Percentiles rank a stretch among this genome's conserved stretches.
phyloP scores from a whole-genome alignment of 2,797 vertebrate genomes.

The Gephyroberyx darwinii region DNA sequence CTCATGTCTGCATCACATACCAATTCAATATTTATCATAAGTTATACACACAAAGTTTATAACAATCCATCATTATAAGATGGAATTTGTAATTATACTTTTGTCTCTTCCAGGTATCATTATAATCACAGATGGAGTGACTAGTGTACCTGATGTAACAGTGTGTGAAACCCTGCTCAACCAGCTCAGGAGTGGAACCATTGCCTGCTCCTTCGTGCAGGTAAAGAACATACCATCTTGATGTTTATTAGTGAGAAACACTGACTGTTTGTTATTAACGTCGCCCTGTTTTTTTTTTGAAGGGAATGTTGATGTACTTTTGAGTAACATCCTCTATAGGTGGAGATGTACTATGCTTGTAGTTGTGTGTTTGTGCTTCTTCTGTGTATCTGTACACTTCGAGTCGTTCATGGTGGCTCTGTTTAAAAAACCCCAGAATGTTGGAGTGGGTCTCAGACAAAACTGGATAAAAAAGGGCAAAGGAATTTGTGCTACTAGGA shows the following conservation, averaged over 20 bases:
- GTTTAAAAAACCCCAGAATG: too few species aligned
- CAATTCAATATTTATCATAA: too few species aligned
- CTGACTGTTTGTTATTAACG: too few species aligned
- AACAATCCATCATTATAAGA: neutral
- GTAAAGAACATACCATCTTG: conserved; percentile 60
- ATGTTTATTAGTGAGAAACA: neutral
- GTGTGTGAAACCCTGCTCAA: conserved; percentile 96
- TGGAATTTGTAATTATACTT: neutral
- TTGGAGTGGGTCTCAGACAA: neutral
- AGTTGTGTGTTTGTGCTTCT: too few species aligned
- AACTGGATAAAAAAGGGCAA: neutral
- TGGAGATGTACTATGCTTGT: too few species aligned
- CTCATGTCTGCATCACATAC: too few species aligned
- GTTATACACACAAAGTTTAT: neutral
- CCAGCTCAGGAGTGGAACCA: conserved; percentile 94
- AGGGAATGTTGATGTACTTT: too few species aligned
- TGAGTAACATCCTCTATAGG: too few species aligned
- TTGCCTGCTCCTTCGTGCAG: conserved; percentile 97
- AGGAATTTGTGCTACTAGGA: too few species aligned
- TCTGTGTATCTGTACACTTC: too few species aligned
- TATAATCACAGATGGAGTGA: conserved; percentile 98
- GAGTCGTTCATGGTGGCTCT: too few species aligned
- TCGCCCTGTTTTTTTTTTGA: too few species aligned
- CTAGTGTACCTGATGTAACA: conserved; percentile 94
- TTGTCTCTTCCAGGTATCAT: conserved; percentile 87